Evolutionary conservation across 2,113 vertebrate genomes (phyloP).

Genomic region (Channa maculata): DNA sequence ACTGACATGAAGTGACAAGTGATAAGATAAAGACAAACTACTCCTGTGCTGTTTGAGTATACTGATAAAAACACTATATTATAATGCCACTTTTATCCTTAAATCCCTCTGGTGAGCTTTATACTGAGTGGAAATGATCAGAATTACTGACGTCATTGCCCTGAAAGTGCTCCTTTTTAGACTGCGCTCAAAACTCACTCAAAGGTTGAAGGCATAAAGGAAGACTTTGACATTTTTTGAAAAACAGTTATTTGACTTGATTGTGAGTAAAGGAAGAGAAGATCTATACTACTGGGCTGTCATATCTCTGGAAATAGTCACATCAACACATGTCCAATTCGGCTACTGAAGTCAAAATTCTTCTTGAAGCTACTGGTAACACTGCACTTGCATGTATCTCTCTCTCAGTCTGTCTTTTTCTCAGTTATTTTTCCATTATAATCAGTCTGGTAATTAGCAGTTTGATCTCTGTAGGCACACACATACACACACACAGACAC

Average conservation of each 20-base stretch:
- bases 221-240: no score
- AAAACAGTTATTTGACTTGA: no score
- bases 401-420: background rate
- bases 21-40: constrained; percentile 33
- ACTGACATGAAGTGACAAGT: background rate
- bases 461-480: constrained; percentile 47
- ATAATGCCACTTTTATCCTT: constrained; percentile 8
- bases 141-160: background rate
- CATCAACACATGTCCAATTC: background rate
- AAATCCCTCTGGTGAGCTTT: background rate
- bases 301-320: no score
- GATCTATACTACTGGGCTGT: no score
- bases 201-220: background rate
- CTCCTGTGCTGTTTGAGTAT: background rate
- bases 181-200: background rate
- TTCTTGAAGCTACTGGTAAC: background rate
- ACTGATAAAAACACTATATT: constrained; percentile 15
- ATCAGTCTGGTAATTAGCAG: constrained; percentile 51
- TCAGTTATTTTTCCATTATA: constrained; percentile 39
- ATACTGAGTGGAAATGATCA: background rate
- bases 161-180: background rate
- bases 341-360: background rate
- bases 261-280: no score
- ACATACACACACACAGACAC: constrained; percentile 1
- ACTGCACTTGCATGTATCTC: background rate